Percentiles rank a stretch among this genome's conserved stretches.
Conservation (phyloP, 2,113 vertebrate species). For the Periophthalmodon schlosseri region DNA sequence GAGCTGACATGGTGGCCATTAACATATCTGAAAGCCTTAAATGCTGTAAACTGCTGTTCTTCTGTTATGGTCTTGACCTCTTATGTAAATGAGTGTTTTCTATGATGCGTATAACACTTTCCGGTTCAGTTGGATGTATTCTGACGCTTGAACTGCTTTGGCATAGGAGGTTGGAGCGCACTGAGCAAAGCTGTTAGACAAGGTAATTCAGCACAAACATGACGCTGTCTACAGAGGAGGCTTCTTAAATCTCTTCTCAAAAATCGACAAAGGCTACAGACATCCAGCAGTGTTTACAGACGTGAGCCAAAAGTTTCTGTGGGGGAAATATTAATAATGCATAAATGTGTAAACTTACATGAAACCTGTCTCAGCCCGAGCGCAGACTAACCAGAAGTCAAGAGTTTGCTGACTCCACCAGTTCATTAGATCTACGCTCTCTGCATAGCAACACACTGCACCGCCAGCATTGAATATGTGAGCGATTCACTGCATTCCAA, state of each 20-base stretch:
- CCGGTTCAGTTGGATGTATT: neutral
- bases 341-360: conserved; percentile 41
- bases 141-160: neutral
- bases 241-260: conserved; percentile 8
- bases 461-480: conserved; percentile 19
- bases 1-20: neutral
- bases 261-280: conserved; percentile 23
- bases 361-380: conserved; percentile 38
- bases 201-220: conserved; percentile 1
- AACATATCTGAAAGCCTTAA: neutral
- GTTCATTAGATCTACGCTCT: conserved; percentile 31
- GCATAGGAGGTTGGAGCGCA: neutral
- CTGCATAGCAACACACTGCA: conserved; percentile 19
- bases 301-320: conserved; percentile 17
- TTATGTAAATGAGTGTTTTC: neutral
- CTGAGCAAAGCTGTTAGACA: too few relatives aligned
- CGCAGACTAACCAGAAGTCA: conserved; percentile 28
- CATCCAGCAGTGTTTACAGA: conserved; percentile 35
- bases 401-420: conserved; percentile 38
- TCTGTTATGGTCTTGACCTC: neutral
- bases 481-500: neutral
- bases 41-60: neutral
- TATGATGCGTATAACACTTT: neutral
- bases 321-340: conserved; percentile 35
- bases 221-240: neutral